Conservation (phyloP, 1,140 invertebrate genomes). For the Drosophila pseudoananassae region DNA sequence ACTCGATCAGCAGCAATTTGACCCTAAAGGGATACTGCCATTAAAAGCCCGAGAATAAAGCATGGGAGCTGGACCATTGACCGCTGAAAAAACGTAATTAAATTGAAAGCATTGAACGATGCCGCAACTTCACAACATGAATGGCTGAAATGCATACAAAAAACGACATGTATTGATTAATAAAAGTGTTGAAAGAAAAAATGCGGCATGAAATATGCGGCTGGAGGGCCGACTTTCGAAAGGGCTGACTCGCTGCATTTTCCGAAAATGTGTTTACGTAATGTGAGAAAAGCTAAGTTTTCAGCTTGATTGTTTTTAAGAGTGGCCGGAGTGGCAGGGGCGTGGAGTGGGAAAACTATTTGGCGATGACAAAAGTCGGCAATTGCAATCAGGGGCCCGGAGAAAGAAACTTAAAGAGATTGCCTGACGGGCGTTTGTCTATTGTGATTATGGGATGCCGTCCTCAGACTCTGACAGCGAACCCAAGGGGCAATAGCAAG, state of each 20-base stretch:
- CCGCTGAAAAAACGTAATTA: slow-evolving; percentile 66
- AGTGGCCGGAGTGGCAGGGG: not conserved
- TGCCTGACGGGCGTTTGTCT: slow-evolving; percentile 62
- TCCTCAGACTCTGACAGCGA: slow-evolving; percentile 56
- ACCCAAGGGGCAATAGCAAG: slow-evolving; percentile 44
- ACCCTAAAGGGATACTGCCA: not conserved
- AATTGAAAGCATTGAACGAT: slow-evolving; percentile 68
- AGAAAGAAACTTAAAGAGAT: slow-evolving; percentile 39
- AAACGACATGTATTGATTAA: slow-evolving; percentile 41
- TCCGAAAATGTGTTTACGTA: slow-evolving; percentile 22
- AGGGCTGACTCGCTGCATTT: slow-evolving; percentile 30
- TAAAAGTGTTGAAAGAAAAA: slow-evolving; percentile 16
- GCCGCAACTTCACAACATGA: slow-evolving; percentile 34
- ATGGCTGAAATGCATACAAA: slow-evolving; percentile 6
- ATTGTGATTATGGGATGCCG: slow-evolving; percentile 74
- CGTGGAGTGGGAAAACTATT: slow-evolving; percentile 30
- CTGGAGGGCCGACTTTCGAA: slow-evolving; percentile 11
- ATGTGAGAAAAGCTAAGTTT: slow-evolving; percentile 43
- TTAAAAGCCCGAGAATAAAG: slow-evolving; percentile 4
- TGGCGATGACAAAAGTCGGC: slow-evolving; percentile 40
- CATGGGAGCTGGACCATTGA: slow-evolving; percentile 1
- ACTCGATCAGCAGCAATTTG: not conserved
- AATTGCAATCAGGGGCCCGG: slow-evolving; percentile 45
- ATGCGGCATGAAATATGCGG: slow-evolving; percentile 10
- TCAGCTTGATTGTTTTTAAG: slow-evolving; percentile 37